Percentiles rank a stretch among this genome's conserved stretches.
phyloP scores from a whole-genome alignment of 2,113 vertebrate genomes.

The Sander vitreus region DNA sequence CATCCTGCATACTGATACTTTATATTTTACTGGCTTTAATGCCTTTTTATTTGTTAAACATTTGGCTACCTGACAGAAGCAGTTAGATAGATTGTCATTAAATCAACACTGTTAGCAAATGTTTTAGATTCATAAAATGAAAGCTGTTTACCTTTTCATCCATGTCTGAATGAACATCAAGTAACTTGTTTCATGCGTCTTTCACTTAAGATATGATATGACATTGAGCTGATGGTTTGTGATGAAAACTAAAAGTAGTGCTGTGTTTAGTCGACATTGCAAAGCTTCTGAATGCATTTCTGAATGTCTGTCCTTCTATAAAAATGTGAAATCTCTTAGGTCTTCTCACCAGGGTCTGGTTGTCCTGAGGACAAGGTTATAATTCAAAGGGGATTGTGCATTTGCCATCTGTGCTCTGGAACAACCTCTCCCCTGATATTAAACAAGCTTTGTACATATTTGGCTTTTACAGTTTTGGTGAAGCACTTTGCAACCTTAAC shows the following conservation, averaged over 20 bases:
- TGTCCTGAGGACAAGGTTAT: constrained; percentile 52
- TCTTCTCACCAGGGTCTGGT: constrained; percentile 27
- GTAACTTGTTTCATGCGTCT: background rate
- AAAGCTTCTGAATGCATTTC: background rate
- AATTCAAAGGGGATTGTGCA: constrained; percentile 41
- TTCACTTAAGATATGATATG: background rate
- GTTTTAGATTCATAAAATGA: background rate
- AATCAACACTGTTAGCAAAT: constrained; percentile 23
- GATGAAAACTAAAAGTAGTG: background rate
- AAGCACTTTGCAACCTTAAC: background rate
- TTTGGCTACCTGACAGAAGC: constrained; percentile 26
- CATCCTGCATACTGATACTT: constrained; percentile 6
- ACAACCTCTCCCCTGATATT: constrained; percentile 39
- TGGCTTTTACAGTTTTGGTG: background rate
- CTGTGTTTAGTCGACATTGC: background rate
- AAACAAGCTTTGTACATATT: background rate
- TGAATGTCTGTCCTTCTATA: constrained; percentile 9
- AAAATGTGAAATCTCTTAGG: constrained; percentile 29
- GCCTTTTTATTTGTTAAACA: constrained; percentile 22
- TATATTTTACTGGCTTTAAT: constrained; percentile 20
- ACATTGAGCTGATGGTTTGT: background rate
- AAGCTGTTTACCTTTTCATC: background rate
- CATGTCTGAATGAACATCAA: background rate
- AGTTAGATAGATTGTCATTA: constrained; percentile 6
- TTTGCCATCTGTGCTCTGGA: constrained; percentile 59